phyloP scores from a whole-genome alignment of 1,140 invertebrate genomes.

The Papilio polytes region DNA sequence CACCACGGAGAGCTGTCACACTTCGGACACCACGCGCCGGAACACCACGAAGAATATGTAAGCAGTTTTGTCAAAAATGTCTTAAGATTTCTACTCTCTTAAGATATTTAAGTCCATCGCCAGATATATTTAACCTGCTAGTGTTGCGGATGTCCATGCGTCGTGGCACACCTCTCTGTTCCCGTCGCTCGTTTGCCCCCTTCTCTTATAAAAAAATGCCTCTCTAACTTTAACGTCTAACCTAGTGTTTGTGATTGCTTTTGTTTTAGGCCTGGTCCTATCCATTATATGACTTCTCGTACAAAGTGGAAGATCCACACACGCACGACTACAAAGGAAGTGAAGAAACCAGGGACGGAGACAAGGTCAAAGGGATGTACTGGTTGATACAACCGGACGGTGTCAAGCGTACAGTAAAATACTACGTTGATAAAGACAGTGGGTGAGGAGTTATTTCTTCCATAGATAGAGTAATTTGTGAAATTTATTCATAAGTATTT shows the following conservation, averaged over 20 bases:
- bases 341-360: slow-evolving; percentile 83
- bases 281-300: slow-evolving; percentile 84
- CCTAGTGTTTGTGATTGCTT: too few species aligned
- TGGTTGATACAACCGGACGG: slow-evolving; percentile 83
- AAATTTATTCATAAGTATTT: too few species aligned
- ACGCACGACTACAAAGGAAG: slow-evolving; percentile 77
- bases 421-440: slow-evolving; percentile 72
- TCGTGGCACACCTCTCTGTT: too few species aligned
- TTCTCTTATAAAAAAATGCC: neutral
- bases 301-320: slow-evolving; percentile 72
- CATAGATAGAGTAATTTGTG: too few species aligned
- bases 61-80: neutral
- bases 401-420: slow-evolving; percentile 80
- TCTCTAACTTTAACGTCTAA: slow-evolving; percentile 7
- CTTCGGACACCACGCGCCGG: slow-evolving; percentile 53
- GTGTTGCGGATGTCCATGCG: too few species aligned
- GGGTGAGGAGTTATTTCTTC: slow-evolving; percentile 48
- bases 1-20: slow-evolving; percentile 54
- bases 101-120: too few species aligned
- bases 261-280: slow-evolving; percentile 71
- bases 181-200: too few species aligned
- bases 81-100: too few species aligned
- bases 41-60: slow-evolving; percentile 73
- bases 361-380: slow-evolving; percentile 84
- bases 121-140: too few species aligned